Percentiles rank a stretch among this genome's conserved stretches.
Evolutionary conservation across 2,113 vertebrate species (phyloP).

Genomic region (Elephas maximus): DNA sequence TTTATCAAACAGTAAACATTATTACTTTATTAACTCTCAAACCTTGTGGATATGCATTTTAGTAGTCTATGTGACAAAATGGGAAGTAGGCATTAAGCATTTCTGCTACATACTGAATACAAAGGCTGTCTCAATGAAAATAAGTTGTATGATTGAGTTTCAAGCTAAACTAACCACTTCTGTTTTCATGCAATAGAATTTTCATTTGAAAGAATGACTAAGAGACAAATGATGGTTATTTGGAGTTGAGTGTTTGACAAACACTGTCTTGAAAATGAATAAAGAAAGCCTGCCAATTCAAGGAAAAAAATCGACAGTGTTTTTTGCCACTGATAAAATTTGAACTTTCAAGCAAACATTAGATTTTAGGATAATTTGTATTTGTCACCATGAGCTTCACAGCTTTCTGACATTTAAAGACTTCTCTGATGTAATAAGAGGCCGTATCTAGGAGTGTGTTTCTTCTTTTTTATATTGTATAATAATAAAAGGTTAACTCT

Average conservation of each 20-base stretch:
- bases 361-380: not conserved
- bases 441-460: too few relatives aligned
- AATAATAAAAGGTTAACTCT: too few relatives aligned
- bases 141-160: not conserved
- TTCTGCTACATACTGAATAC: not conserved
- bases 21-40: not conserved
- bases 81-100: not conserved
- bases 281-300: too few relatives aligned
- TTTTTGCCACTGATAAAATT: too few relatives aligned
- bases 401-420: too few relatives aligned
- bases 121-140: not conserved
- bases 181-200: not conserved
- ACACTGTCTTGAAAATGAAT: too few relatives aligned
- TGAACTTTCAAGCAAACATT: too few relatives aligned
- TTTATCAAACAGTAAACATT: not conserved
- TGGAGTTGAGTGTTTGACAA: too few relatives aligned
- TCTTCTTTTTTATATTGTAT: too few relatives aligned
- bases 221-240: not conserved
- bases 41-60: not conserved
- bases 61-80: not conserved
- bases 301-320: too few relatives aligned
- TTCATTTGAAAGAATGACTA: not conserved
- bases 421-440: too few relatives aligned
- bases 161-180: not conserved
- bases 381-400: too few relatives aligned